Percentiles rank a stretch among this genome's conserved stretches.
Conservation (phyloP, 2,113 vertebrate species). For the Hydrochoerus hydrochaeris region DNA sequence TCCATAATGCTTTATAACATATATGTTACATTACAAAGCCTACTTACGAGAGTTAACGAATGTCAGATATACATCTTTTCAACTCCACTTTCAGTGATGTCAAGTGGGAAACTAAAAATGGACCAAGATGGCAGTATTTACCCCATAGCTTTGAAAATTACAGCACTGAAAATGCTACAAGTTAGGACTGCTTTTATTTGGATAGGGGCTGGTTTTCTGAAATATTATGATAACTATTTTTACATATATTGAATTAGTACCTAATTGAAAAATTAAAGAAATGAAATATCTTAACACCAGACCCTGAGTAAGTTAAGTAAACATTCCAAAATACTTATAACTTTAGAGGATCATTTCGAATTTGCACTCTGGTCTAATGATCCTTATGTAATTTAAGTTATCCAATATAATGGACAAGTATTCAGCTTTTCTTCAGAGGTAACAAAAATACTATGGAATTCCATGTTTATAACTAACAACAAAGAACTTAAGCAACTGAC, state of each 20-base stretch:
- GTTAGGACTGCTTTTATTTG: not conserved
- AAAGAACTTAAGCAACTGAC: not conserved
- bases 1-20: not conserved
- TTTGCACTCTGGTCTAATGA: not conserved
- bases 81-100: not conserved
- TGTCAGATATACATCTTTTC: not conserved
- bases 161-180: not conserved
- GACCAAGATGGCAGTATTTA: not conserved
- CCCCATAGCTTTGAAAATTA: not conserved
- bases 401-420: not conserved
- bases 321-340: not conserved
- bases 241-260: not conserved
- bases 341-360: slow-evolving; percentile 8
- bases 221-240: not conserved
- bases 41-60: not conserved
- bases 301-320: not conserved
- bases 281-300: not conserved
- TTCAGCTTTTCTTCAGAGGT: not conserved
- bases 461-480: not conserved
- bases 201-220: not conserved
- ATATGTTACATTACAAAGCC: not conserved
- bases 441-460: not conserved
- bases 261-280: not conserved
- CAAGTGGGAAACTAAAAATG: not conserved
- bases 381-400: not conserved